Evolutionary conservation across 2,113 vertebrate species (phyloP).

Genomic region (Brienomyrus longianalis): DNA sequence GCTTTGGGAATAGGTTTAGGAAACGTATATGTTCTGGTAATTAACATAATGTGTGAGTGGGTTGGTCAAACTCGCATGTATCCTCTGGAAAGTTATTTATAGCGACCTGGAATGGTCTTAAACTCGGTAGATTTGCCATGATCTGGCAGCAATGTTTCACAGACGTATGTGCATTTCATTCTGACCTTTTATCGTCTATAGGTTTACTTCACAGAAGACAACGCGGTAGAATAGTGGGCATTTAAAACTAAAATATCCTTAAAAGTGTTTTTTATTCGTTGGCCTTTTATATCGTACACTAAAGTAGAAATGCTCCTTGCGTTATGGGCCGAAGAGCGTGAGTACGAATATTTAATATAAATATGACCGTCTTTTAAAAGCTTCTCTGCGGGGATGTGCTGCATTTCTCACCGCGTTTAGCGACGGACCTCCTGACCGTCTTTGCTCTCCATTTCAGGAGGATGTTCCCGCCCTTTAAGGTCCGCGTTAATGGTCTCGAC

Average conservation of each 20-base stretch:
- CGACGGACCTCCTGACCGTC: not conserved
- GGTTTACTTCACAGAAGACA: not conserved
- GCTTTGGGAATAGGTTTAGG: not conserved
- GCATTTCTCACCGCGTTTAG: not conserved
- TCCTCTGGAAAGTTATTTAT: not conserved
- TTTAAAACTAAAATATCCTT: not conserved
- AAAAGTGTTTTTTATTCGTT: not conserved
- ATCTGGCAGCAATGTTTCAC: not conserved
- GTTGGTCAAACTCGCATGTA: not conserved
- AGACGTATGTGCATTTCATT: not conserved
- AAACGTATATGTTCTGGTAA: not conserved
- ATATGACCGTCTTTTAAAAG: not conserved
- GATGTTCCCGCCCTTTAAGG: constrained; percentile 97
- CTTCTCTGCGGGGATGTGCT: not conserved
- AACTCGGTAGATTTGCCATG: not conserved
- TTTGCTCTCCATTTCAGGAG: constrained; percentile 60
- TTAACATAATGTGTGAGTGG: not conserved
- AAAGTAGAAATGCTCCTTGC: not conserved
- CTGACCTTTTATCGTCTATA: not conserved
- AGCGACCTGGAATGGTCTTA: not conserved
- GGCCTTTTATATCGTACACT: not conserved
- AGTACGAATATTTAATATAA: not conserved
- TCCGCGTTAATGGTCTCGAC: constrained; percentile 83
- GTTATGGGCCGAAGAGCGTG: not conserved
- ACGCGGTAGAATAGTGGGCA: not conserved